phyloP scores from a whole-genome alignment of 2,113 vertebrate genomes.

The Poeciliopsis turrubarensis region DNA sequence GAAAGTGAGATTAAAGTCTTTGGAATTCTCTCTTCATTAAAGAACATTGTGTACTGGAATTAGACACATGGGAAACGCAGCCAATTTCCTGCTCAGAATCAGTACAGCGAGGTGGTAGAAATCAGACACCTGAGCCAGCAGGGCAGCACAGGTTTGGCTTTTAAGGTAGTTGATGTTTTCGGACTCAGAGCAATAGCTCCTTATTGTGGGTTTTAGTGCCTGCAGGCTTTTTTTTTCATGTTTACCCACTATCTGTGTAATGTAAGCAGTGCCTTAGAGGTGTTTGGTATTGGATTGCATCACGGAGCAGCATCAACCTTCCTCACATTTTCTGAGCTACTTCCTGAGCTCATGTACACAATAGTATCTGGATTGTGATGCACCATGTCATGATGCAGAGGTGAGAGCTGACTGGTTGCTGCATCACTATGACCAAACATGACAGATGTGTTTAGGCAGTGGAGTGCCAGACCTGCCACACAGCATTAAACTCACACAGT shows the following conservation, averaged over 20 bases:
- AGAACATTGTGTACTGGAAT: background rate
- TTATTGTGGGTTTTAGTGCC: background rate
- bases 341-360: slow-evolving; percentile 22
- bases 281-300: background rate
- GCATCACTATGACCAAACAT: slow-evolving; percentile 80
- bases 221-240: background rate
- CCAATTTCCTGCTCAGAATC: background rate
- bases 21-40: background rate
- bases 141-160: background rate
- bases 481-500: slow-evolving; percentile 88
- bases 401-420: slow-evolving; percentile 72
- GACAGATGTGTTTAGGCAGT: slow-evolving; percentile 91
- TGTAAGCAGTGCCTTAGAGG: background rate
- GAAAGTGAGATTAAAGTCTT: background rate
- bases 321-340: slow-evolving; percentile 12
- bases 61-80: background rate
- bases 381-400: slow-evolving; percentile 50
- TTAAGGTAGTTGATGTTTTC: background rate
- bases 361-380: slow-evolving; percentile 30
- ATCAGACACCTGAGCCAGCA: slow-evolving; percentile 12
- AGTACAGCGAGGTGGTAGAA: background rate
- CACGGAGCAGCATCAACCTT: background rate
- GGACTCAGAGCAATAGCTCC: background rate
- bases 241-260: slow-evolving; percentile 5
- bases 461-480: slow-evolving; percentile 83